A percentile compares a stretch with the other conserved stretches of the same genome.
These are phyloP conservation scores for Centropyge bicolor DNA, from an alignment of 2,797 vertebrate genomes.

Conservation along the genomic window DNA sequence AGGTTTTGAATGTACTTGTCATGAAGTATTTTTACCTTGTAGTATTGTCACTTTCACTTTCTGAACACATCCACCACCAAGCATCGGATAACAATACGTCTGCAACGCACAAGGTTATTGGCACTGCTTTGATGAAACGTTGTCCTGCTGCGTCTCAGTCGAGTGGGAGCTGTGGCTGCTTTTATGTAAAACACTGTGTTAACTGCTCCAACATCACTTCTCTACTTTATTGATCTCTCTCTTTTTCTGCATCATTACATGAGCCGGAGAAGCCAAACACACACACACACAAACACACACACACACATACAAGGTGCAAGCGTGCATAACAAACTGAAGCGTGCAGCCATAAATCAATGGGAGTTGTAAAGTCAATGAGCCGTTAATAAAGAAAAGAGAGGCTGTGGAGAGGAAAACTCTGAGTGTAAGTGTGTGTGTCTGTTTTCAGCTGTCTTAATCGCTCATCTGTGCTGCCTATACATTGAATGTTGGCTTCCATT, in stretches of 20 bases:
- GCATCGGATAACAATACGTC: background rate
- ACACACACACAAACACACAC: background rate
- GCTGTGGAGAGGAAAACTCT: background rate
- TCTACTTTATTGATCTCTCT: slow-evolving; percentile 40
- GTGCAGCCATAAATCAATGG: slow-evolving; percentile 41
- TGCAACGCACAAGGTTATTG: background rate
- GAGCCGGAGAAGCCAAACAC: slow-evolving; percentile 10
- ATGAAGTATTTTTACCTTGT: background rate
- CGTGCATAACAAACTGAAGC: slow-evolving; percentile 23
- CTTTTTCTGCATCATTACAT: slow-evolving; percentile 16
- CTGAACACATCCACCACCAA: background rate
- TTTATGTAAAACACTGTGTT: slow-evolving; percentile 28
- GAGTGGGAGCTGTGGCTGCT: background rate
- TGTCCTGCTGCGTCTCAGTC: slow-evolving; percentile 8
- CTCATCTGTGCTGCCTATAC: slow-evolving; percentile 3
- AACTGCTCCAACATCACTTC: slow-evolving; percentile 15
- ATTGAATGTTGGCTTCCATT: slow-evolving; percentile 20
- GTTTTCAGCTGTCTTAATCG: slow-evolving; percentile 20
- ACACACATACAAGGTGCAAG: background rate
- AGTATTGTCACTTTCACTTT: background rate
- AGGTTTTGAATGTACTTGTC: background rate
- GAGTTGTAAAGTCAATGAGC: slow-evolving; percentile 48
- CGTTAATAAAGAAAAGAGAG: slow-evolving; percentile 33
- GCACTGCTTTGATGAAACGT: slow-evolving; percentile 3
- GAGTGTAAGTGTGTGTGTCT: background rate